Base-by-base conservation (phyloP, 2,113 vertebrate genomes). In the Mastomys natalensis region DNA sequence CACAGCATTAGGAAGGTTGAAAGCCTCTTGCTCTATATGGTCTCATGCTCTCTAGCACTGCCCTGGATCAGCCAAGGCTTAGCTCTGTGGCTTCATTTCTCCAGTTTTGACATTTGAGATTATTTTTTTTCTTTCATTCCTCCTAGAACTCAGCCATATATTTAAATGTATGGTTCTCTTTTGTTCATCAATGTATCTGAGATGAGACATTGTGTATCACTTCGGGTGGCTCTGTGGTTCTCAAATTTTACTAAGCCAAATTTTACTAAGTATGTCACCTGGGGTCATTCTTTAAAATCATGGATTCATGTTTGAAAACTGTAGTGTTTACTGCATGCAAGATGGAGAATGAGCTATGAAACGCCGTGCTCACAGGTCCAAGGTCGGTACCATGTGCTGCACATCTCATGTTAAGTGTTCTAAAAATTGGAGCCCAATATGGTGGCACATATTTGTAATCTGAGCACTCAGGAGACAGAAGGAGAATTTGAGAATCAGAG, bases 91-190 rank as follows among this genome's bases (percentile, higher is more conserved):
- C 45, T 85, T 45, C 73, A 89, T 81, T 48, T 76, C 29, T 91
- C 53, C 24, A 11, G 21, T 86, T 89, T 40, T 3, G 51, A 55
- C 31, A 16, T 70, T 60, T 81, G 48, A 60, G 37, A 53, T 62
- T n/a, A n/a, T n/a, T 22, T 84, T 62, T 89, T 82, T 22, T 82
- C 51, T 60, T 93, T 93, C 17, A 0, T 93, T 77, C 58, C 51
- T 40, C 87, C 72, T 94, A 81, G n/a, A 86, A 81, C 21, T 93
- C 43, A 43, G 87, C 24, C 70, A 45, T 55, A 43, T 84, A 26
- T 55, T 51, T 45, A 68, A 88, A 70, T n/a, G 13, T 76, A 48
- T 58, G 40, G 43, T 24, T 78, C 85, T 70, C 24, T 87, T 91
- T 92, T 62, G 68, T 73, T 64, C 40, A 17, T 48, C 37, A 40